Percentiles rank a stretch among this genome's conserved stretches.
phyloP scores from a whole-genome alignment of 2,113 vertebrate species.

The Semicossyphus pulcher region DNA sequence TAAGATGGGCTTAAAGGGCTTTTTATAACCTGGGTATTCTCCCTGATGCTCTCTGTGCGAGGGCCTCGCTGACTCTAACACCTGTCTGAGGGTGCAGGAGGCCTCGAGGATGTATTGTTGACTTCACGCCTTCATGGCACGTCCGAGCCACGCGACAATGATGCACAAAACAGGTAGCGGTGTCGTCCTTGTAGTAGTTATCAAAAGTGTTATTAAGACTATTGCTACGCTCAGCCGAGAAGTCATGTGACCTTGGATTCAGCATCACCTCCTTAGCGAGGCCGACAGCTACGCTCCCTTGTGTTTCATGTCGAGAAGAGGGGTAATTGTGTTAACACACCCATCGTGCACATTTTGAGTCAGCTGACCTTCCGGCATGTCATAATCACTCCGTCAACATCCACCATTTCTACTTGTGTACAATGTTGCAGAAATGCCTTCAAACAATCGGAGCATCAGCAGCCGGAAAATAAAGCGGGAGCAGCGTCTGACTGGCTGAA shows the following conservation, averaged over 20 bases:
- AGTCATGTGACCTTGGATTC: too few species aligned
- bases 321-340: too few species aligned
- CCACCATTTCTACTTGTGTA: not conserved
- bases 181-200: not conserved
- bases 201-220: not conserved
- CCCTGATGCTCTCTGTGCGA: slow-evolving; percentile 34
- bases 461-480: slow-evolving; percentile 25
- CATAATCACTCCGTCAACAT: not conserved
- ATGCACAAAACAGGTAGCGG: too few species aligned
- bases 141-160: too few species aligned
- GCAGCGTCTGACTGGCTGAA: slow-evolving; percentile 46
- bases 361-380: not conserved
- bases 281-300: too few species aligned
- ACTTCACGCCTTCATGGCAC: too few species aligned
- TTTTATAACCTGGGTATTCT: slow-evolving; percentile 77
- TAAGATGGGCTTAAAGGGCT: slow-evolving; percentile 74
- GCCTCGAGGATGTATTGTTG: not conserved
- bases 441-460: slow-evolving; percentile 2
- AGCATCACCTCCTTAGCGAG: too few species aligned
- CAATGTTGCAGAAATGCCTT: slow-evolving; percentile 22
- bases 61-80: slow-evolving; percentile 44
- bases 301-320: too few species aligned
- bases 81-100: slow-evolving; percentile 44
- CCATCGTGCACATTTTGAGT: too few species aligned
- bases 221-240: too few species aligned